Evolutionary conservation across 2,113 vertebrate genomes (phyloP).

Genomic region (Scomber colias): DNA sequence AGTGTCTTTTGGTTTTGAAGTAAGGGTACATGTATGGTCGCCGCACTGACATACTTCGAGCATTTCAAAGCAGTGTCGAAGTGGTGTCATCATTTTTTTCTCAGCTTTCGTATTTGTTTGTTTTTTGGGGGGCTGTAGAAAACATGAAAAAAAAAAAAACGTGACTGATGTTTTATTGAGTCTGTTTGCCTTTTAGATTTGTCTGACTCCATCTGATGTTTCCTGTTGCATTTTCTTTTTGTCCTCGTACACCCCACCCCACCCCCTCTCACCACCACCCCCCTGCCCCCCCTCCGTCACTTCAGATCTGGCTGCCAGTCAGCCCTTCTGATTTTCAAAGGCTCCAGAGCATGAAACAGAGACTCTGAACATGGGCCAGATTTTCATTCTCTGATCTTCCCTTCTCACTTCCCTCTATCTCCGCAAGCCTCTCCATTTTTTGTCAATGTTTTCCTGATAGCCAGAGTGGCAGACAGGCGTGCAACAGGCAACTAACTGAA

Average conservation of each 20-base stretch:
- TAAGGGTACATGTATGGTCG: neutral
- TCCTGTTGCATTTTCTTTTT: conserved; percentile 72
- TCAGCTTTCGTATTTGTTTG: conserved; percentile 3
- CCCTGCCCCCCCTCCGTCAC: conserved; percentile 26
- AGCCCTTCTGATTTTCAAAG: conserved; percentile 73
- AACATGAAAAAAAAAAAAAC: conserved; percentile 12
- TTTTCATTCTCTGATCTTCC: conserved; percentile 71
- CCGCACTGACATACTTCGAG: neutral
- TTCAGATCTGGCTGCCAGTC: conserved; percentile 79
- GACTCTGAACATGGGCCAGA: conserved; percentile 66
- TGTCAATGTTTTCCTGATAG: conserved; percentile 27
- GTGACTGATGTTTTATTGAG: conserved; percentile 76
- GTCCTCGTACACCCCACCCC: conserved; percentile 46
- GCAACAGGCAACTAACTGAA: conserved; percentile 33
- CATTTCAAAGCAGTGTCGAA: conserved; percentile 19
- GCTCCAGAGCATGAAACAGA: conserved; percentile 73
- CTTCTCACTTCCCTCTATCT: conserved; percentile 50
- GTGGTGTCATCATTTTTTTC: conserved; percentile 13
- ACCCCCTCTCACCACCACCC: neutral
- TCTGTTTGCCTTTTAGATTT: conserved; percentile 70
- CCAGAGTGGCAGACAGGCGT: conserved; percentile 31
- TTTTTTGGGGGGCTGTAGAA: conserved; percentile 7
- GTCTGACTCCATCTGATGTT: conserved; percentile 67
- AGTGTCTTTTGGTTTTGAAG: conserved; percentile 12
- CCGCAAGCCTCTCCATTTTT: conserved; percentile 30